These are phyloP conservation scores for Equus przewalskii DNA, from an alignment of 2,113 vertebrate species.

Conservation along the genomic window DNA sequence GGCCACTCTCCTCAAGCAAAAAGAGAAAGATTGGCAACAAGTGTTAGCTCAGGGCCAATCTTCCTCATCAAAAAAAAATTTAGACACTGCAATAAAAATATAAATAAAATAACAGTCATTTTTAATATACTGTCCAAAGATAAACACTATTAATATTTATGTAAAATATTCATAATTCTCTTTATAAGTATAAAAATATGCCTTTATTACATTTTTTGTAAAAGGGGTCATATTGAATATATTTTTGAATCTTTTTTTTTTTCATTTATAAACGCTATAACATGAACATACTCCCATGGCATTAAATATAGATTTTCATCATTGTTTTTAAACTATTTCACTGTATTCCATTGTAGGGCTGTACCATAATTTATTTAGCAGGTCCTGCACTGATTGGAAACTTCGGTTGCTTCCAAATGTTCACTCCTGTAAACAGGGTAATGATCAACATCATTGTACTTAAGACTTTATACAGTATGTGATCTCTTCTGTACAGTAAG, in stretches of 20 bases:
- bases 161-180: not conserved
- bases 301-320: not conserved
- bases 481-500: not conserved
- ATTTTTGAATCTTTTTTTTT: not conserved
- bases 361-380: not conserved
- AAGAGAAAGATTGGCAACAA: too few relatives aligned
- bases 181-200: not conserved
- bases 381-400: not conserved
- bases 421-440: not conserved
- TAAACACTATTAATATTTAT: slow-evolving; percentile 24
- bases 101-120: not conserved
- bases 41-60: too few relatives aligned
- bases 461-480: not conserved
- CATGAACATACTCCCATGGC: not conserved
- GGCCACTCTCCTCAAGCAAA: too few relatives aligned
- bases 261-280: not conserved
- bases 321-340: not conserved
- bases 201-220: not conserved
- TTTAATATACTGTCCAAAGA: not conserved
- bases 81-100: not conserved
- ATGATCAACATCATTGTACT: not conserved
- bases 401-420: not conserved
- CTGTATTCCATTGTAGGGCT: not conserved
- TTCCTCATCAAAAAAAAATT: too few relatives aligned
- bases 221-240: not conserved